Evolutionary conservation across 2,888 invertebrate species (phyloP), one percentile per base, ranked within the genome.

Genomic region (Lycocerus yunnanus): DNA sequence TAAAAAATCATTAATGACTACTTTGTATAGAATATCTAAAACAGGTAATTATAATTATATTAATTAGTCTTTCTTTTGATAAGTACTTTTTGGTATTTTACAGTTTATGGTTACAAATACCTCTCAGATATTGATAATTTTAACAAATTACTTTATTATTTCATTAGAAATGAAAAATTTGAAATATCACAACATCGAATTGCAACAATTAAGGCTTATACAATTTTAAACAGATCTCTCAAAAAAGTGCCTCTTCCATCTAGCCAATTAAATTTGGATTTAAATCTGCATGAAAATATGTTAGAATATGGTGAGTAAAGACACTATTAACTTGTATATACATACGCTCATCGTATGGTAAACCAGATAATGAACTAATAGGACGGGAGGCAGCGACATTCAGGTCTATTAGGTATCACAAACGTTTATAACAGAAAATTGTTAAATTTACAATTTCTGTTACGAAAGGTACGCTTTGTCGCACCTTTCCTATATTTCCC

Each of bases 11-110:
- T 68, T 81, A 16, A 80, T 81, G 77, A 73, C 77, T 1, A 78
- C 78, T 14, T 74, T 81, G 18, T 79, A 80, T 58, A 77, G 78
- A 61, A 76, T 81, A 6, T 77, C 80, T 13, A 78, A 76, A 73
- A 76, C 74, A 15, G 69, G 80, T 80, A 79, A 74, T 65, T 9
- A n/a, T n/a, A 15, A 15, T 16, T 13, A 15, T 3, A 15, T 13
- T 13, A 27, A 13, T n/a, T n/a, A 13, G 1, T 27, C 5, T 27
- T 27, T 13, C n/a, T n/a, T 3, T n/a, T 27, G 13, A 13, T 4
- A n/a, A 27, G n/a, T 27, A 27, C 0, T n/a, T 13, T 27, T n/a
- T 13, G 4, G 27, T 4, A 13, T 15, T 18, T 59, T 63, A 1
- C 11, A 63, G 61, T 20, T 13, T 16, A 58, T 4, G 81, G 81